phyloP scores from a whole-genome alignment of 2,797 vertebrate genomes.

The Coilia nasus region DNA sequence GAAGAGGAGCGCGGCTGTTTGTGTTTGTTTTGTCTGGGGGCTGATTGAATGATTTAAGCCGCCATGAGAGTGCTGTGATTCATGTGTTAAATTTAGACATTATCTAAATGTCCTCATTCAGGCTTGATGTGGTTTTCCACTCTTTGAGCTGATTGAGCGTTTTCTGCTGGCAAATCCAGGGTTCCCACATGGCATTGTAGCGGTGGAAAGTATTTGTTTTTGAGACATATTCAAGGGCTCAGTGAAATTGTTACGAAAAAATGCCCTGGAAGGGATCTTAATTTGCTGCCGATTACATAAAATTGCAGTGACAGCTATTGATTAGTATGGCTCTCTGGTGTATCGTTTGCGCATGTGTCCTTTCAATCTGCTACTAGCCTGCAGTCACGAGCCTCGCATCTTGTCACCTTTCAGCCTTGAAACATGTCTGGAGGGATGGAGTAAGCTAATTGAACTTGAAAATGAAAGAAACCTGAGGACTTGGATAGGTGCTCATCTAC shows the following conservation, averaged over 20 bases:
- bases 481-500: too few species aligned
- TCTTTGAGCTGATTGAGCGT: background rate
- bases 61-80: background rate
- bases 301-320: background rate
- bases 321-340: background rate
- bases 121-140: constrained; percentile 11
- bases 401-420: background rate
- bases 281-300: background rate
- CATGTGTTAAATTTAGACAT: constrained; percentile 21
- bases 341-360: background rate
- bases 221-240: background rate
- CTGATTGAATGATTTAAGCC: background rate
- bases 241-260: background rate
- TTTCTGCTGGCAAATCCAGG: background rate
- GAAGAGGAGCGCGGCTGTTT: background rate
- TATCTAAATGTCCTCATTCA: constrained; percentile 15
- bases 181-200: constrained; percentile 5
- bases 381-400: background rate
- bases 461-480: too few species aligned
- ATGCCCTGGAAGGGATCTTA: background rate
- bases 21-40: constrained; percentile 13
- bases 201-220: constrained; percentile 13
- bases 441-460: too few species aligned
- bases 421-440: background rate
- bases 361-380: background rate